These are phyloP conservation scores for Poeciliopsis gracilis DNA, from an alignment of 2,797 vertebrate genomes.

Conservation along the genomic window DNA sequence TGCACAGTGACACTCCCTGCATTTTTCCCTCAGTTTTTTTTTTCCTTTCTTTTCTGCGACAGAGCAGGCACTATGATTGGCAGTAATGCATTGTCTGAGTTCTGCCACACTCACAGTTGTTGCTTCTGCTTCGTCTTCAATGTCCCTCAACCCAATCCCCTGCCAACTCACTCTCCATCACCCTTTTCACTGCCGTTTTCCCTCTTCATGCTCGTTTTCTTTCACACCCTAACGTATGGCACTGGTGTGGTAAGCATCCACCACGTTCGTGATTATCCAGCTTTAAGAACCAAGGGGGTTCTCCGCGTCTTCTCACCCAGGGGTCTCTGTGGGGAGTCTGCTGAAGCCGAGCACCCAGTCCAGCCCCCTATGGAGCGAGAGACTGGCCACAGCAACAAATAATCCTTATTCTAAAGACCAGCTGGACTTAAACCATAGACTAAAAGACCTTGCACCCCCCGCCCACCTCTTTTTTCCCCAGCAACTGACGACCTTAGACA, in stretches of 20 bases:
- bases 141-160: constrained; percentile 32
- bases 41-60: constrained; percentile 43
- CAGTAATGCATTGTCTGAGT: constrained; percentile 58
- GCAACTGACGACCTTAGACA: constrained; percentile 66
- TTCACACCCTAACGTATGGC: constrained; percentile 67
- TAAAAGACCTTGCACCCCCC: constrained; percentile 66
- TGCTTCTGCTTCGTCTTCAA: constrained; percentile 55
- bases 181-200: constrained; percentile 49
- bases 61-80: constrained; percentile 73
- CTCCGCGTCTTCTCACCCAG: constrained; percentile 75
- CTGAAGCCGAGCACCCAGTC: constrained; percentile 68
- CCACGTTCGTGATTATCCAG: constrained; percentile 62
- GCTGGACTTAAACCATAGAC: constrained; percentile 74
- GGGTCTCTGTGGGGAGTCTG: constrained; percentile 75
- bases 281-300: constrained; percentile 65
- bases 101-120: constrained; percentile 61
- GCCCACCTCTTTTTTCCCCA: constrained; percentile 54
- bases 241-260: constrained; percentile 64
- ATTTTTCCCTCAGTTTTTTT: constrained; percentile 48
- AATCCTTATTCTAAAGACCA: constrained; percentile 84
- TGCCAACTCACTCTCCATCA: constrained; percentile 37
- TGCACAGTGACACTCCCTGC: constrained; percentile 64
- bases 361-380: constrained; percentile 68
- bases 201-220: constrained; percentile 50
- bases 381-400: constrained; percentile 65